Base-by-base conservation (phyloP, 2,113 vertebrate species). In the Psittacula cyanocephala region DNA sequence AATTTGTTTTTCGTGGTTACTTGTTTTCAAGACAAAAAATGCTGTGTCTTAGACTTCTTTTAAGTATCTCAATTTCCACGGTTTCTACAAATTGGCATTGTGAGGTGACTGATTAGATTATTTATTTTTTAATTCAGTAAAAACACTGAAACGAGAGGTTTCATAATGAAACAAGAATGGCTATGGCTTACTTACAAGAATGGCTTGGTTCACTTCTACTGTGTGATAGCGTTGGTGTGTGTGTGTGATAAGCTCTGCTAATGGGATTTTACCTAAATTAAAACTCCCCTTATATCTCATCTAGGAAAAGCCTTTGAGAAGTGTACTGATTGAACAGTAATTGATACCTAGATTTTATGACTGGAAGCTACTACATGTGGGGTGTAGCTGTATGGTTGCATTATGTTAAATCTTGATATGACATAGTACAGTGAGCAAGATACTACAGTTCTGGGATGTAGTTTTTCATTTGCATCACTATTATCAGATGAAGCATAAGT, bases 391-490 rank as follows among this genome's bases (percentile, higher is more conserved):
- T 39, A 39, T 72, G 14, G 6, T 60, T 81, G 9, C 1, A 1
- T 47, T 81, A 7, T 10, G 10, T 59, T 70, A 65, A 76, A 27
- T 53, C 22, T 59, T 70, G 50, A 29, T 78, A 41, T 0, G 15
- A 11, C 0, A 0, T 28, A 41, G 25, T 50, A 13, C 47, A 35
- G 29, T 62, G 16, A 43, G n/a, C 4, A 4, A 59, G 17, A 19
- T 46, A 12, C 14, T 79, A 11, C 18, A 37, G 43, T 91, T 75
- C 9, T 89, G 37, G 15, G 6, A 13, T 81, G n/a, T 74, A 29
- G 23, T 43, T 88, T 17, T 76, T 60, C 19, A 13, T 63, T 31
- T 67, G 11, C 19, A 69, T 88, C n/a, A 18, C 2, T 60, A 16
- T 64, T 88, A 16, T 0, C 35, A 69, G 28, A 44, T 15, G 3